Conservation (phyloP, 92 coral and sea anemone genomes). For the Epizoanthus ramosus region DNA sequence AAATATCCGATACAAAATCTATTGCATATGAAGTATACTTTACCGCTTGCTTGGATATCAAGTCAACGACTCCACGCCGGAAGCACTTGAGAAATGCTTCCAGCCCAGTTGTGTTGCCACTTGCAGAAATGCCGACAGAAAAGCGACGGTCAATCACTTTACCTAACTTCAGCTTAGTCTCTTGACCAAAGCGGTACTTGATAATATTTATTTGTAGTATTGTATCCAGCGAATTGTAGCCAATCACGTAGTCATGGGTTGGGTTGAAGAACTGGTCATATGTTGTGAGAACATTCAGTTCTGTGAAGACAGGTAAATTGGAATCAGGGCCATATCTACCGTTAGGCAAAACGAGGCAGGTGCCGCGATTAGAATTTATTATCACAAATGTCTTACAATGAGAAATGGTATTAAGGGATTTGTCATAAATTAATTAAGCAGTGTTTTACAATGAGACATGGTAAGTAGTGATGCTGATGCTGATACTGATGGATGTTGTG, state of each 20-base stretch:
- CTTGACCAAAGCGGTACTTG: conserved; percentile 2
- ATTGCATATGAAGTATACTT: not conserved
- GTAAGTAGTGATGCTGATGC: too few relatives aligned
- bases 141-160: conserved; percentile 56
- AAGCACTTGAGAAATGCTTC: conserved; percentile 45
- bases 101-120: conserved; percentile 46
- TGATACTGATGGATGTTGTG: too few relatives aligned
- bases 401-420: too few relatives aligned
- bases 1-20: too few relatives aligned
- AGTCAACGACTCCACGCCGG: conserved; percentile 48
- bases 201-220: conserved; percentile 30
- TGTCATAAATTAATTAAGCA: too few relatives aligned
- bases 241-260: conserved; percentile 42
- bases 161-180: conserved; percentile 38
- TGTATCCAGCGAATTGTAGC: conserved; percentile 49
- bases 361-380: too few relatives aligned
- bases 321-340: too few relatives aligned
- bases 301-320: conserved; percentile 15
- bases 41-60: conserved; percentile 40
- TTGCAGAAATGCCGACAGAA: conserved; percentile 52
- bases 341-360: too few relatives aligned
- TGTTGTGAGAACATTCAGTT: conserved; percentile 9
- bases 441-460: too few relatives aligned
- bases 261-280: not conserved
- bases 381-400: too few relatives aligned